These are phyloP conservation scores for Paguma larvata DNA, from an alignment of 2,797 vertebrate species.

Conservation along the genomic window DNA sequence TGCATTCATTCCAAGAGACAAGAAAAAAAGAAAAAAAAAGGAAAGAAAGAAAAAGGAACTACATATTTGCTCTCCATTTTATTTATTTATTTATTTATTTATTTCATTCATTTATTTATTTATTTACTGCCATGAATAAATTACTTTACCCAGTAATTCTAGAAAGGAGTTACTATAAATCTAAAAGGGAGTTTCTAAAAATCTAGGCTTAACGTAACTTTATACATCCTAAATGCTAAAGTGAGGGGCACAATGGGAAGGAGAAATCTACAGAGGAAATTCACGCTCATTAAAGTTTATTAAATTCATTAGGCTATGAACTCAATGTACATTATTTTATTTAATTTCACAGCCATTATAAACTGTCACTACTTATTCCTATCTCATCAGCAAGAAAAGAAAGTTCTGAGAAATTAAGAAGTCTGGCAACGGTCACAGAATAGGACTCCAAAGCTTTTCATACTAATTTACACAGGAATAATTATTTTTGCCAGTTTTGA, in stretches of 20 bases:
- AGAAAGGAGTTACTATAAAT: neutral
- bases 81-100: neutral
- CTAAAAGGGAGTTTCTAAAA: neutral
- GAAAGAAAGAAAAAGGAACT: neutral
- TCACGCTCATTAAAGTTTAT: neutral
- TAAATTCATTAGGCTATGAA: neutral
- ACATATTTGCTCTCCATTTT: neutral
- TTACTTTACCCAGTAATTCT: neutral
- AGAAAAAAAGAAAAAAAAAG: neutral
- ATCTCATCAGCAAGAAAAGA: neutral
- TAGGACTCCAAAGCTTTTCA: neutral
- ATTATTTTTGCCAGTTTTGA: conserved; percentile 14
- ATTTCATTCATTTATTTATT: neutral
- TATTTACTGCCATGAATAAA: neutral
- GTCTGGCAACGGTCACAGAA: neutral
- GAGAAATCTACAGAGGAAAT: neutral
- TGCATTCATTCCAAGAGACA: neutral
- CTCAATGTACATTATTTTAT: neutral
- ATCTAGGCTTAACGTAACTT: neutral
- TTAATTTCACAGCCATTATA: neutral
- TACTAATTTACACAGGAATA: neutral
- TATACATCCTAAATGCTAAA: neutral
- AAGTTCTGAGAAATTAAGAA: neutral
- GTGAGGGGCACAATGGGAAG: no score
- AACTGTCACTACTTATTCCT: neutral